Evolutionary conservation across 2,113 vertebrate species (phyloP).

Genomic region (Ptilorrhoa leucosticta): DNA sequence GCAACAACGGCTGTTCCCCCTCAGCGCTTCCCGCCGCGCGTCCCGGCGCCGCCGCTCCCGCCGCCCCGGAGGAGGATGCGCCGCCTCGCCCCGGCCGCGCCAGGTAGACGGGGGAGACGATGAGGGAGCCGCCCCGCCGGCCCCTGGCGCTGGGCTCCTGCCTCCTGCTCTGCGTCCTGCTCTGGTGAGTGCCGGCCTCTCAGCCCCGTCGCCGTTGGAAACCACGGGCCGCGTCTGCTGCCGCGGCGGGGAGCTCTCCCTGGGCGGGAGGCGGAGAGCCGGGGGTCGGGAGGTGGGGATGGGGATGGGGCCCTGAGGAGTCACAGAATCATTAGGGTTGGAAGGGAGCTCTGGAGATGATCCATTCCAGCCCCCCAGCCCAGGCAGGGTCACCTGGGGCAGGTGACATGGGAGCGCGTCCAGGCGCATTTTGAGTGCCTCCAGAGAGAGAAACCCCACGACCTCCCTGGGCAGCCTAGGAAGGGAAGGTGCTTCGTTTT

Average conservation of each 20-base stretch:
- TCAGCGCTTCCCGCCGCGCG: not conserved
- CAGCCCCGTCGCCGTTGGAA: not conserved
- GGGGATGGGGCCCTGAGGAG: not conserved
- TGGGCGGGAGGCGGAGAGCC: not conserved
- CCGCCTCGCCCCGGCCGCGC: constrained; percentile 56
- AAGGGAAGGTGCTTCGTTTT: fast-evolving
- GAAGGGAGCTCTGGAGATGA: not conserved
- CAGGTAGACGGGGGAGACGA: constrained; percentile 58
- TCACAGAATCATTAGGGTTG: fast-evolving
- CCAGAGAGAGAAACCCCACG: fast-evolving
- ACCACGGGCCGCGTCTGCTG: not conserved
- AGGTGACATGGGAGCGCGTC: not conserved
- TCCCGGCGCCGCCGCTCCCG: not conserved
- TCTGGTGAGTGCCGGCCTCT: constrained; percentile 61
- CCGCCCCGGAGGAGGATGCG: constrained; percentile 60
- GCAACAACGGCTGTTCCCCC: not conserved
- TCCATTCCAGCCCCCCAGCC: fast-evolving
- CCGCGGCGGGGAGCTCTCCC: no score
- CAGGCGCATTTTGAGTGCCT: fast-evolving
- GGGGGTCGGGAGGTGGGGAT: not conserved
- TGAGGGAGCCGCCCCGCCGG: constrained; percentile 71
- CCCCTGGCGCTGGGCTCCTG: constrained; percentile 67
- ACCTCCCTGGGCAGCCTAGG: not conserved
- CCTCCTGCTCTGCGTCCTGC: constrained; percentile 61
- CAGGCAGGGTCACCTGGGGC: not conserved